These are phyloP conservation scores for Drepanosiphum platanoidis DNA, from an alignment of 2,888 invertebrate genomes.

Conservation along the genomic window DNA sequence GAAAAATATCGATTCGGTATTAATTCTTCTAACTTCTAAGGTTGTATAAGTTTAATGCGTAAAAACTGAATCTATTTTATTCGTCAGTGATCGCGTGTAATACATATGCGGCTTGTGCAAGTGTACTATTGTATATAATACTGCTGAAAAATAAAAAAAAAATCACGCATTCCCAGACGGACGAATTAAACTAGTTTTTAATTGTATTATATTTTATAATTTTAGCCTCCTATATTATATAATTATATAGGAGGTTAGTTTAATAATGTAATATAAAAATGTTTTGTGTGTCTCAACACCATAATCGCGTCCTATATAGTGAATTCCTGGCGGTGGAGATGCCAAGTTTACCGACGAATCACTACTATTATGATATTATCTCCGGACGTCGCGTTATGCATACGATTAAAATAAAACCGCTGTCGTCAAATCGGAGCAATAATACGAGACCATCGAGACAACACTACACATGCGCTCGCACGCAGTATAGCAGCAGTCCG, in stretches of 20 bases:
- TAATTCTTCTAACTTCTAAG: no score
- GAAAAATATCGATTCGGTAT: neutral
- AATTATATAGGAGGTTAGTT: neutral
- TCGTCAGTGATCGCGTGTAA: neutral
- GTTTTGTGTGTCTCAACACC: neutral
- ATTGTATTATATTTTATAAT: constrained; percentile 13
- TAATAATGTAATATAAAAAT: neutral
- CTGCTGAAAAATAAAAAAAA: neutral
- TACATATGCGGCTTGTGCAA: neutral
- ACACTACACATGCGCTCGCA: neutral
- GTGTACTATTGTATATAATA: neutral
- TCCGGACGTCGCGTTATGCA: neutral
- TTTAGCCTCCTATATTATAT: neutral
- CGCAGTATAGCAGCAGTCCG: neutral
- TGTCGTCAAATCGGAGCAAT: constrained; percentile 47
- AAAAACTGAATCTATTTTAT: neutral
- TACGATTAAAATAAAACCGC: constrained; percentile 55
- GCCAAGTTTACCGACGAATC: constrained; percentile 44
- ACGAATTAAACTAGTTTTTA: constrained; percentile 23
- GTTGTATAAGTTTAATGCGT: neutral
- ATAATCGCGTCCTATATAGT: neutral
- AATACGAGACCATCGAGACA: neutral
- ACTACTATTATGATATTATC: constrained; percentile 1
- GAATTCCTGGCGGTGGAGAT: constrained; percentile 15
- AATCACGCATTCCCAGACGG: constrained; percentile 34